Base-by-base conservation (phyloP, 1,140 invertebrate species). In the Batillaria attramentaria region DNA sequence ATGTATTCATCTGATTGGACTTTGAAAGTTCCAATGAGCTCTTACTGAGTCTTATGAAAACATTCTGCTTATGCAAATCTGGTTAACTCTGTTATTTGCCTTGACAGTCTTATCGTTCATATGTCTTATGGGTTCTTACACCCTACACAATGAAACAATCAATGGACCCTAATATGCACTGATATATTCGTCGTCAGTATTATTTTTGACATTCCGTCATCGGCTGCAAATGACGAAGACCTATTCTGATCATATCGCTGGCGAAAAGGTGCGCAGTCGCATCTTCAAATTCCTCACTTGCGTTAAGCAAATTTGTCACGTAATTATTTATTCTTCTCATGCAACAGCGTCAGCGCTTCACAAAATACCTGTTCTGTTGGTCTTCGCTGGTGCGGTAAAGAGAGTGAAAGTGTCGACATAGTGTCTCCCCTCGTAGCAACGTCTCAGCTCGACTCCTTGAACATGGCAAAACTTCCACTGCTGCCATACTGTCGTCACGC, bases 371-470 rank as follows among this genome's bases (percentile, higher is more conserved):
- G 54, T 37, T 24, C 42, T 50, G 73, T 39, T 73, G 72, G 41
- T 85, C 84, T 35, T 85, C 84, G 18, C 60, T 46, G 50, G 78
- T 73, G 39, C 73, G 73, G 39, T 85, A 87, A 33, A 87, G 79
- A 57, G 86, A 82, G 37, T 85, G 84, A 74, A 87, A 87, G 76
- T 85, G 86, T 37, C 68, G 62, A 46, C 83, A 81, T 13, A 87
- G 77, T 50, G 78, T 79, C 46, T 84, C 78, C 41, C 86, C 86
- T 62, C 83, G 79, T 50, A 87, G 68, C 74, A 86, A 83, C 35
- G 77, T 77, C 39, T 85, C 80, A 66, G 86, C 72, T 77, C 86
- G 81, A 73, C 85, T 86, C 60, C 86, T 79, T 3, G 85, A 85
- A 18, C 84, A 77, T 39, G 85, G 85, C 42, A 86, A 65, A 33